Base-by-base conservation (phyloP, 2,113 vertebrate species). In the Struthio camelus region DNA sequence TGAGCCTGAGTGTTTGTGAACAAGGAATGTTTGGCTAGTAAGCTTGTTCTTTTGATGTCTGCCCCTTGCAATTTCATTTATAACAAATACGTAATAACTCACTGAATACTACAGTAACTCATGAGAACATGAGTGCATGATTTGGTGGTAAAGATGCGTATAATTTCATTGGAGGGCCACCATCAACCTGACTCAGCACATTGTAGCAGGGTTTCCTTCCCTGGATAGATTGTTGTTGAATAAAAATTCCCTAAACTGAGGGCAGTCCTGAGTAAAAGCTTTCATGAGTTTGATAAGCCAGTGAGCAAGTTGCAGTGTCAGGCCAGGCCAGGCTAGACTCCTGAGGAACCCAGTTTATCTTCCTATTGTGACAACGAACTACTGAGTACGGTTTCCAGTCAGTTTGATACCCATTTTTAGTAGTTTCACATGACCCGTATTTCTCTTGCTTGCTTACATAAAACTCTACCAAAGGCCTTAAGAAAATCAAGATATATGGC, bases 341-440 rank as follows among this genome's bases (percentile, higher is more conserved):
- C 76, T 3, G 8, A 32, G 50, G 58, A 87, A 56, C 46, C 85
- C 73, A 87, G 73, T 81, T 87, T 85, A 65, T 69, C 44, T 78
- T 82, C 58, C 50, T 56, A 38, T 78, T 93, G 89, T 92, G 80
- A 92, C 69, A 92, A 69, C 46, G 89, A 79, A 86, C 59, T 79
- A 87, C 56, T 65, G 38, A 95, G 61, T 32, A 44, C 85, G 84
- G 32, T 72, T 94, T 70, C 81, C 42, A 51, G 56, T 48, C 73
- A 84, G 73, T 91, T 79, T 79, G 61, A 89, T 71, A 91, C 32
- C 50, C 59, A 24, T 89, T 87, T 87, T 48, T 32, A 69, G 66
- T 48, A 70, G 44, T 70, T 48, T 92, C 80, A 69, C 86, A 56
- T 87, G 61, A n/a, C 32, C 46, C 28, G 7, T 69, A 72, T 89